Conservation (phyloP, 2,888 invertebrate species). For the Nemapogon koenigi region DNA sequence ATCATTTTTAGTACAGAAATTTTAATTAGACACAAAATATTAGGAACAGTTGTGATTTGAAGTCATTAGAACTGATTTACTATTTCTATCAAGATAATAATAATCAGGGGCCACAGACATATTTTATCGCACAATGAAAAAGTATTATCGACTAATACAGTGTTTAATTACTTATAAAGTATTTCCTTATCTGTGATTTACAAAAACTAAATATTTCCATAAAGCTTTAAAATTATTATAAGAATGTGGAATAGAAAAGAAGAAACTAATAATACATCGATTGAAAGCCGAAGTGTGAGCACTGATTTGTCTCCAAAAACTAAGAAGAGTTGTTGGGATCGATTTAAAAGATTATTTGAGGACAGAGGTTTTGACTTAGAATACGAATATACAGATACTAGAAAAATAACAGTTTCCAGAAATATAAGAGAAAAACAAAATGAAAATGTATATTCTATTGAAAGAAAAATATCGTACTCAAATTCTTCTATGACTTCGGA, state of each 20-base stretch:
- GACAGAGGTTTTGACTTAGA: constrained; percentile 52
- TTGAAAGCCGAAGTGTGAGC: no score
- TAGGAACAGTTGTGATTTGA: constrained; percentile 14
- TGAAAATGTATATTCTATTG: constrained; percentile 10
- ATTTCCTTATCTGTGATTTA: no score
- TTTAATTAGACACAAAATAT: constrained; percentile 5
- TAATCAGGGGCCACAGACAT: background rate
- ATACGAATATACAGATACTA: constrained; percentile 32
- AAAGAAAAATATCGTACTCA: constrained; percentile 23
- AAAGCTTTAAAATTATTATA: no score
- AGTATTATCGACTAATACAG: constrained; percentile 1
- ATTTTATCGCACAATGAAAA: constrained; percentile 6
- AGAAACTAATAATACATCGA: background rate
- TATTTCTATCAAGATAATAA: constrained; percentile 14
- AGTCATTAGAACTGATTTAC: constrained; percentile 21
- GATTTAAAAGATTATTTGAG: constrained; percentile 46
- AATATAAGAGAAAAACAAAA: background rate
- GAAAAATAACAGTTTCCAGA: background rate
- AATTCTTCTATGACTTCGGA: constrained; percentile 21
- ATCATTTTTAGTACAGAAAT: background rate
- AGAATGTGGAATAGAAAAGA: constrained; percentile 1
- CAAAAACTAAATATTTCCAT: no score
- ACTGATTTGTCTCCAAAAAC: constrained; percentile 4
- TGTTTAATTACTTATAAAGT: constrained; percentile 7
- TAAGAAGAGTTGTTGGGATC: constrained; percentile 41